A percentile compares a stretch with the other conserved stretches of the same genome.
These are phyloP conservation scores for rabbit (Oryctolagus cuniculus) DNA, from an alignment of 2,113 vertebrate species.

Conservation along the genomic window DNA sequence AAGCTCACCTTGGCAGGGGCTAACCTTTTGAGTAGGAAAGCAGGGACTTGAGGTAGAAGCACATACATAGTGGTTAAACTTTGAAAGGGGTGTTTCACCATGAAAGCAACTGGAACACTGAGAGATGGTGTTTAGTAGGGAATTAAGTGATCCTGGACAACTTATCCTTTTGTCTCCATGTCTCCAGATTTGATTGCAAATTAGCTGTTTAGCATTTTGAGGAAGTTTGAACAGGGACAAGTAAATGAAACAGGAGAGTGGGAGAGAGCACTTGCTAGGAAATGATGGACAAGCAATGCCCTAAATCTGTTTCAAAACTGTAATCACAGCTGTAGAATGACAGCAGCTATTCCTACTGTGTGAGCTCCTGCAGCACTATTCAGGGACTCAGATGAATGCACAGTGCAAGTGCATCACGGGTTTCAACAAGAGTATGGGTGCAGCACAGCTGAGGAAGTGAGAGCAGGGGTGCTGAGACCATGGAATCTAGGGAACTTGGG, in stretches of 20 bases:
- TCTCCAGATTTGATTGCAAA: background rate
- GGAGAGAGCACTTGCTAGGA: background rate
- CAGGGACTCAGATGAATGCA: no score
- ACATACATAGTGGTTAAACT: background rate
- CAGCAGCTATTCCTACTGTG: background rate
- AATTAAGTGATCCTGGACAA: background rate
- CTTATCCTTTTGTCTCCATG: background rate
- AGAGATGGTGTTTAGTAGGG: background rate
- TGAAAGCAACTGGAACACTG: background rate
- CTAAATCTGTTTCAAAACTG: background rate
- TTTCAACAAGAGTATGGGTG: background rate
- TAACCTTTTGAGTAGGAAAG: background rate
- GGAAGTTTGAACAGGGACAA: background rate
- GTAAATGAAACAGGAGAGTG: background rate
- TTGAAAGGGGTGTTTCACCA: background rate
- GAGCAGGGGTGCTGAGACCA: background rate
- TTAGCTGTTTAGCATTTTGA: background rate
- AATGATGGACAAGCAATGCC: background rate
- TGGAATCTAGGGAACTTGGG: no score
- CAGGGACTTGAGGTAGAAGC: fast-evolving
- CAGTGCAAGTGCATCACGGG: background rate
- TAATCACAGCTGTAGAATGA: background rate
- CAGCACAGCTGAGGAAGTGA: background rate
- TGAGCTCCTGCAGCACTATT: background rate
- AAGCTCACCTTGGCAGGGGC: background rate